Percentiles rank a stretch among this genome's conserved stretches.
phyloP scores from a whole-genome alignment of 2,797 vertebrate genomes.

The Aselliscus stoliczkanus region DNA sequence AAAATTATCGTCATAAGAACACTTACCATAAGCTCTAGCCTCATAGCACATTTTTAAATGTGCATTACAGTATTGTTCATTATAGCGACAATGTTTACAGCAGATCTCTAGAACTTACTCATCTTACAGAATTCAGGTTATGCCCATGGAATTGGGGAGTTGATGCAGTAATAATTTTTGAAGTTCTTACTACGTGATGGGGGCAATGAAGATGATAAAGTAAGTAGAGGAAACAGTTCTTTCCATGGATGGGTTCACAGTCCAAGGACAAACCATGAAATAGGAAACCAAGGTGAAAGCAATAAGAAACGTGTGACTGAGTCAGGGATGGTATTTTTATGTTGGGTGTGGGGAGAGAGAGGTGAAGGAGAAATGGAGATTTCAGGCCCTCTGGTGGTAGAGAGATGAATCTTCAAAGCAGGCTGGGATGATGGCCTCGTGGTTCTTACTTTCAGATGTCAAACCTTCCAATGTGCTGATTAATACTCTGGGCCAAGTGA shows the following conservation, averaged over 20 bases:
- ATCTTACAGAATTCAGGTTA: background rate
- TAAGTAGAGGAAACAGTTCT: background rate
- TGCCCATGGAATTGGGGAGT: background rate
- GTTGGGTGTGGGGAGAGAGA: background rate
- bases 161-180: background rate
- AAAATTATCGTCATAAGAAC: background rate
- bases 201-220: background rate
- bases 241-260: background rate
- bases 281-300: background rate
- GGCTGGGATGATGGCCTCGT: background rate
- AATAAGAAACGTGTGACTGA: background rate
- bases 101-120: background rate
- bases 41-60: too few relatives aligned
- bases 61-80: background rate
- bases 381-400: constrained; percentile 71
- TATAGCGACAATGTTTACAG: fast-evolving
- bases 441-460: constrained; percentile 87
- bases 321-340: fast-evolving
- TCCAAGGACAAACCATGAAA: background rate
- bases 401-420: background rate
- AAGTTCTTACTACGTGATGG: background rate
- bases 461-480: constrained; percentile 98
- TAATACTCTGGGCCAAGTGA: constrained; percentile 95
- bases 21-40: background rate
- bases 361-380: background rate